These are phyloP conservation scores for Dipodomys stephensi DNA, from an alignment of 2,113 vertebrate genomes.

Conservation along the genomic window DNA sequence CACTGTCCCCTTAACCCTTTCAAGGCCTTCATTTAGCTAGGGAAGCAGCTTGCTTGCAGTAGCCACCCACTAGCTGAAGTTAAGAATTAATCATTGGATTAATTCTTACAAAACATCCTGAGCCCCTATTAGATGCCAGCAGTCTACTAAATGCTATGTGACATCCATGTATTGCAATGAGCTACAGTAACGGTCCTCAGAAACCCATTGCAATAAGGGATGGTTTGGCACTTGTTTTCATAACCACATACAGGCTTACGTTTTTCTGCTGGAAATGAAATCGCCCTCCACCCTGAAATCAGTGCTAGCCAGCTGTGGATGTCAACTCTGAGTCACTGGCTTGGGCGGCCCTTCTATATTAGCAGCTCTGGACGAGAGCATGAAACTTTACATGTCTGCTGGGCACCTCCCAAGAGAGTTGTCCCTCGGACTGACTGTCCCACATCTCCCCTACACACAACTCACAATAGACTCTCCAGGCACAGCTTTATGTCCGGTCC, in stretches of 20 bases:
- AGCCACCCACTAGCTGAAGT: neutral
- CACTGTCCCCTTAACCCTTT: neutral
- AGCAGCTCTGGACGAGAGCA: neutral
- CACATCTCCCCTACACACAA: neutral
- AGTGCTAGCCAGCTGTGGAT: constrained; percentile 3
- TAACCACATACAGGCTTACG: neutral
- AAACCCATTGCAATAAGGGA: neutral
- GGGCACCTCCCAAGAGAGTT: constrained; percentile 40
- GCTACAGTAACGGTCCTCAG: neutral
- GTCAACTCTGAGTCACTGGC: constrained; percentile 38
- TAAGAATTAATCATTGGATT: neutral
- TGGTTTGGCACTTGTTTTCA: neutral
- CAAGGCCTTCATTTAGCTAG: neutral
- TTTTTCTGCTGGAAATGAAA: constrained; percentile 53
- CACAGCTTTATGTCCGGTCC: neutral
- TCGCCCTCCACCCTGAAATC: neutral
- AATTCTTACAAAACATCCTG: neutral
- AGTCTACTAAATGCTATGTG: neutral
- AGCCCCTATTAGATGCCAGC: neutral
- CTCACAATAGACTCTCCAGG: neutral
- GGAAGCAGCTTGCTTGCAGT: neutral
- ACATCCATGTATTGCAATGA: neutral
- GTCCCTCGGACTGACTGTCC: constrained; percentile 47
- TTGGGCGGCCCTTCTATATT: neutral
- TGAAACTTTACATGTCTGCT: constrained; percentile 15